phyloP scores from a whole-genome alignment of 2,113 vertebrate genomes.

The Heptranchias perlo region DNA sequence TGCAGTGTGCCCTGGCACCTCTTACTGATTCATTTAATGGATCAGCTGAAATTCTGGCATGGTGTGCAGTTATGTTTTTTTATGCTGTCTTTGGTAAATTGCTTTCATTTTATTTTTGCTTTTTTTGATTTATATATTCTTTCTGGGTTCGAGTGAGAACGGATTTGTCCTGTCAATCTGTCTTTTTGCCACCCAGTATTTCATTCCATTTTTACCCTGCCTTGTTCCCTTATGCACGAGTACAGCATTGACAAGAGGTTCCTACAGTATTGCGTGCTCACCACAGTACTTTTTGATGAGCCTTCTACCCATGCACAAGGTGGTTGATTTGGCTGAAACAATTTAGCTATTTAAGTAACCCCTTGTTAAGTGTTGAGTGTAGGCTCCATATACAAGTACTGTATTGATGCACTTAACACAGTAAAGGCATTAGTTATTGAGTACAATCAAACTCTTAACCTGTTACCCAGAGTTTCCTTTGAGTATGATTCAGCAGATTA shows the following conservation, averaged over 20 bases:
- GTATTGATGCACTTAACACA: neutral
- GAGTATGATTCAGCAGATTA: slow-evolving; percentile 10
- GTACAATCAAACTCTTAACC: slow-evolving; percentile 27
- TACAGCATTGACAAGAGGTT: slow-evolving; percentile 37
- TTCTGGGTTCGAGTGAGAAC: neutral
- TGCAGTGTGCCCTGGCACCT: neutral
- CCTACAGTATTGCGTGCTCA: neutral
- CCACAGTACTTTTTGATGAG: neutral
- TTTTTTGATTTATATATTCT: slow-evolving; percentile 17
- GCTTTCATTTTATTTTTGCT: slow-evolving; percentile 26
- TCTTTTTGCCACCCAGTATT: slow-evolving; percentile 31
- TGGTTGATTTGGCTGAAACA: neutral
- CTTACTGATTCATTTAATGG: neutral
- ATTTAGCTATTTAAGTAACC: neutral
- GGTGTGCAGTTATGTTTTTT: slow-evolving; percentile 31
- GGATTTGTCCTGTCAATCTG: slow-evolving; percentile 3
- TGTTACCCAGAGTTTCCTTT: neutral
- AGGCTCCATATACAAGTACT: neutral
- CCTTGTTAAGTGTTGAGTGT: neutral
- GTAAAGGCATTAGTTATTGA: neutral
- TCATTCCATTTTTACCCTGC: slow-evolving; percentile 35
- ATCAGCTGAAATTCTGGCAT: slow-evolving; percentile 10
- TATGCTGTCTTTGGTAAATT: slow-evolving; percentile 28
- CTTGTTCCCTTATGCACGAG: slow-evolving; percentile 29
- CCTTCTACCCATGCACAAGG: neutral